Evolutionary conservation across 2,797 vertebrate species (phyloP).

Genomic region (Graptemys geographica): DNA sequence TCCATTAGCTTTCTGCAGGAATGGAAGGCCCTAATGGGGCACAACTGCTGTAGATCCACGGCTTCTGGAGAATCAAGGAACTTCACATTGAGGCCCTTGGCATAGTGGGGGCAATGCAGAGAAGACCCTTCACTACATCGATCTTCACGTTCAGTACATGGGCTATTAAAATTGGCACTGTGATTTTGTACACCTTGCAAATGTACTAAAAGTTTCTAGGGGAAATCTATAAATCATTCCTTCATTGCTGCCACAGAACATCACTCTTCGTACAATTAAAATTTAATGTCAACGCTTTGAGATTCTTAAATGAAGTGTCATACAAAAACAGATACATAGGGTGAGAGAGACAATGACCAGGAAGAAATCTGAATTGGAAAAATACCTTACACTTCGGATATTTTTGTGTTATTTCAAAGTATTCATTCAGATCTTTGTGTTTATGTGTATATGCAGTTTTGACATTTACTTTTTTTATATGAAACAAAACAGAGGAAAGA

Average conservation of each 20-base stretch:
- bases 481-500: background rate
- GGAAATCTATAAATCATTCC: background rate
- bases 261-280: background rate
- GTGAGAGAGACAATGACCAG: background rate
- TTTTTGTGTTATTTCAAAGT: background rate
- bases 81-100: background rate
- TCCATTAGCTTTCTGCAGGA: background rate
- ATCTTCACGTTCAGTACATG: background rate
- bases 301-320: background rate
- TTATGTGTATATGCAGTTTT: background rate
- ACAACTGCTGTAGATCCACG: background rate
- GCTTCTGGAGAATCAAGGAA: background rate
- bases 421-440: slow-evolving; percentile 44
- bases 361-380: background rate
- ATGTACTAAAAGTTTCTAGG: background rate
- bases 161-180: rapidly evolving
- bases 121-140: background rate
- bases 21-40: background rate
- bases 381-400: background rate
- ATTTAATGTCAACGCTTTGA: slow-evolving; percentile 38
- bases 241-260: background rate
- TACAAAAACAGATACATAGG: slow-evolving; percentile 9
- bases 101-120: background rate
- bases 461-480: background rate
- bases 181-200: background rate